These are phyloP conservation scores for Centropristis striata DNA, from an alignment of 2,113 vertebrate species.

Conservation along the genomic window DNA sequence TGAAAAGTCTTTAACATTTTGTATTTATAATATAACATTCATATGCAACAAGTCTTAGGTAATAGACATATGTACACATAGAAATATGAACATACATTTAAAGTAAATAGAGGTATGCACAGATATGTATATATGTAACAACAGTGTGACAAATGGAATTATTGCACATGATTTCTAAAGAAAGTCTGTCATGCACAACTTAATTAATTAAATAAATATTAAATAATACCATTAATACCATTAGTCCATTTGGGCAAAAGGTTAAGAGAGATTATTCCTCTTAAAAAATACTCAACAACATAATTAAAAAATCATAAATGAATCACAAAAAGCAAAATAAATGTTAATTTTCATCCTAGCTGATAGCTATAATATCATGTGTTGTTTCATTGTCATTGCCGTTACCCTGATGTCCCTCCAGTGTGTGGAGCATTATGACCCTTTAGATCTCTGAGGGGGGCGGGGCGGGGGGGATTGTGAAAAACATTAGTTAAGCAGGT, in stretches of 20 bases:
- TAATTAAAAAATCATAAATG: not conserved
- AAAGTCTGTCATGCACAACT: too few relatives aligned
- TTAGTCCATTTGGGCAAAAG: not conserved
- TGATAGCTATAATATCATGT: constrained; percentile 21
- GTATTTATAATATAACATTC: too few relatives aligned
- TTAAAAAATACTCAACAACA: not conserved
- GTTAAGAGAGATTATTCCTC: not conserved
- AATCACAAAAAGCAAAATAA: not conserved
- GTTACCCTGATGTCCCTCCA: constrained; percentile 4
- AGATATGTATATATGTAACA: too few relatives aligned
- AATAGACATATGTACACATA: too few relatives aligned
- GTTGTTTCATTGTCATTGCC: constrained; percentile 4
- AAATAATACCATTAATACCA: too few relatives aligned
- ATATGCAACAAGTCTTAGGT: too few relatives aligned
- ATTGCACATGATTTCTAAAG: too few relatives aligned
- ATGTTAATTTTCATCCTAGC: not conserved
- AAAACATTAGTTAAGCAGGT: constrained; percentile 19
- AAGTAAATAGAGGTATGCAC: too few relatives aligned
- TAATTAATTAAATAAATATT: too few relatives aligned
- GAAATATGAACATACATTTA: too few relatives aligned
- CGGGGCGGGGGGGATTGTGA: constrained; percentile 39
- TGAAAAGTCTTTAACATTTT: too few relatives aligned
- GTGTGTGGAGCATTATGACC: constrained; percentile 22
- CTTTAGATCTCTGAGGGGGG: constrained; percentile 35
- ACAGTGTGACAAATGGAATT: too few relatives aligned